Percentiles rank a stretch among this genome's conserved stretches.
phyloP scores from a whole-genome alignment of 2,113 vertebrate species.

The Uropsilus gracilis region DNA sequence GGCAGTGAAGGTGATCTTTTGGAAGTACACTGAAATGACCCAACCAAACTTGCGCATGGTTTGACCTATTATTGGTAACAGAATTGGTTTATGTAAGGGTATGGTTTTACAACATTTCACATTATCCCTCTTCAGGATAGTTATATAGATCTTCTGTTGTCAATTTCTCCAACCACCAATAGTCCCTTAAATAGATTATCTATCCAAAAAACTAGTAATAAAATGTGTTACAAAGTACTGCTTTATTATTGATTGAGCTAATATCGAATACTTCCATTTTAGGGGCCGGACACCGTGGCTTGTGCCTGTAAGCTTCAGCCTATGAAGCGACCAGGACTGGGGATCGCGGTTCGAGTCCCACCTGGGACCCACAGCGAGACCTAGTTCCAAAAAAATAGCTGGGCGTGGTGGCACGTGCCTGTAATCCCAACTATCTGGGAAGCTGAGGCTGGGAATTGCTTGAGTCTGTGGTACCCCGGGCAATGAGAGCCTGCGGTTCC shows the following conservation, averaged over 20 bases:
- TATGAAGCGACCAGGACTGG: too few species aligned
- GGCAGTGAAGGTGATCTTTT: neutral
- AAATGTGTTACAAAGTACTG: neutral
- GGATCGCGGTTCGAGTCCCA: too few species aligned
- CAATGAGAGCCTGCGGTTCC: too few species aligned
- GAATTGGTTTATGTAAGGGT: neutral
- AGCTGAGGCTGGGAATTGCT: too few species aligned
- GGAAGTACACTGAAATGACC: neutral
- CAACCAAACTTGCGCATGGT: neutral
- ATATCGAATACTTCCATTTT: neutral
- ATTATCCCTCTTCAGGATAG: neutral
- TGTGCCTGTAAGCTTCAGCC: too few species aligned
- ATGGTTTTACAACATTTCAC: neutral
- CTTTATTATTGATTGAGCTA: neutral
- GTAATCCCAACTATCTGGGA: too few species aligned
- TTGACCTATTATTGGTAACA: neutral
- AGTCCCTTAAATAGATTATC: neutral
- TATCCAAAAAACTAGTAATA: neutral
- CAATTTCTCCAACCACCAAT: neutral
- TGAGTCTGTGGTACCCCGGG: too few species aligned
- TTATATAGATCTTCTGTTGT: neutral
- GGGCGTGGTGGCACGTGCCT: too few species aligned
- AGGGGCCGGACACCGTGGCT: too few species aligned
- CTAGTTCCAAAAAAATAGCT: too few species aligned
- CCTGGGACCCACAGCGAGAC: too few species aligned